Evolutionary conservation across 92 coral and sea anemone species (phyloP).

Genomic region (Pocillopora meandrina): DNA sequence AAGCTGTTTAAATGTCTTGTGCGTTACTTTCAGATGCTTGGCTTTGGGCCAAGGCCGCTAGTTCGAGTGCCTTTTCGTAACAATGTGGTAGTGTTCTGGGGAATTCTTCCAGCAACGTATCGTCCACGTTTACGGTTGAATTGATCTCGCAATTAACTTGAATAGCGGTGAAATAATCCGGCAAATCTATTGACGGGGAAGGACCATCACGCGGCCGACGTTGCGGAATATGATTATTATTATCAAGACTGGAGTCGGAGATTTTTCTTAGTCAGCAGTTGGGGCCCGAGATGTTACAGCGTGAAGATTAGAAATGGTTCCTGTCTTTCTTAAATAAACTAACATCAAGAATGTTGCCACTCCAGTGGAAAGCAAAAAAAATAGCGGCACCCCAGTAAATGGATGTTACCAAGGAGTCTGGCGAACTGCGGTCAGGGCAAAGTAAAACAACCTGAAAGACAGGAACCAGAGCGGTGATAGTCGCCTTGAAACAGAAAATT

Average conservation of each 20-base stretch:
- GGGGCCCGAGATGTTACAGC: slow-evolving; percentile 47
- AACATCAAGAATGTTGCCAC: not conserved
- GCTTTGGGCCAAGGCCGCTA: slow-evolving; percentile 15
- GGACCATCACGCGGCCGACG: slow-evolving; percentile 14
- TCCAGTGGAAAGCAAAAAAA: too few relatives aligned
- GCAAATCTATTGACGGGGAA: not conserved
- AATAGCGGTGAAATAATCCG: not conserved
- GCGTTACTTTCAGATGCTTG: too few relatives aligned
- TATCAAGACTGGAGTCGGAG: slow-evolving; percentile 38
- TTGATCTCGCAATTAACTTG: not conserved
- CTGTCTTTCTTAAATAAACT: not conserved
- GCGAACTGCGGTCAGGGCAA: not conserved
- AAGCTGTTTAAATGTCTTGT: too few relatives aligned
- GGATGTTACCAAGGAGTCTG: not conserved
- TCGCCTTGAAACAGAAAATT: not conserved
- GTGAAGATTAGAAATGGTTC: slow-evolving; percentile 7
- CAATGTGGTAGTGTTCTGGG: slow-evolving; percentile 61
- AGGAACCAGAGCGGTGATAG: not conserved
- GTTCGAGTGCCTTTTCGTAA: slow-evolving; percentile 67
- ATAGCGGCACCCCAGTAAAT: not conserved
- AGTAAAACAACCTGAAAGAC: not conserved
- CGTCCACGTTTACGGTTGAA: not conserved
- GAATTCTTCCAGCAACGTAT: not conserved
- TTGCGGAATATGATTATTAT: slow-evolving; percentile 9
- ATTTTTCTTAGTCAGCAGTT: slow-evolving; percentile 54